Conservation (phyloP, 2,888 invertebrate genomes). For the Limenitis camilla region DNA sequence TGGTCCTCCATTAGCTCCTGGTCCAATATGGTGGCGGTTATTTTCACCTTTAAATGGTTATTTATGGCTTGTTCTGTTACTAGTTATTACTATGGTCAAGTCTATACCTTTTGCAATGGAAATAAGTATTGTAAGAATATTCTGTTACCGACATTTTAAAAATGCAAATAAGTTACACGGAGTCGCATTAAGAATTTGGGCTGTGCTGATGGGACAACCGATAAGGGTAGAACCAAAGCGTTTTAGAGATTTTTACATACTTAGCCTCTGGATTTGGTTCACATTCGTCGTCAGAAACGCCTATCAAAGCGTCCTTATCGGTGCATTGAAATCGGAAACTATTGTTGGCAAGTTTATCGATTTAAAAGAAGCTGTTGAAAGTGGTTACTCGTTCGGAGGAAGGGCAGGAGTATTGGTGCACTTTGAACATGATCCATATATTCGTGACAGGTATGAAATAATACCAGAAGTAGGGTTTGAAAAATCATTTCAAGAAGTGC, state of each 20-base stretch:
- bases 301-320: slow-evolving; percentile 56
- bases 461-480: slow-evolving; percentile 47
- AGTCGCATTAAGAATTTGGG: slow-evolving; percentile 48
- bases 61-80: slow-evolving; percentile 45
- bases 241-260: slow-evolving; percentile 55
- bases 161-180: slow-evolving; percentile 40
- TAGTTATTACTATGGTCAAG: slow-evolving; percentile 41
- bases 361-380: slow-evolving; percentile 41
- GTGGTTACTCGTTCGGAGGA: slow-evolving; percentile 49
- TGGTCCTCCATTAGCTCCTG: slow-evolving; percentile 44
- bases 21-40: slow-evolving; percentile 48
- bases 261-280: slow-evolving; percentile 55
- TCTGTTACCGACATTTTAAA: slow-evolving; percentile 40
- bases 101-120: slow-evolving; percentile 42
- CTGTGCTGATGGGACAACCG: slow-evolving; percentile 50
- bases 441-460: slow-evolving; percentile 40
- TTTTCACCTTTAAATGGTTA: slow-evolving; percentile 52
- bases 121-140: slow-evolving; percentile 35
- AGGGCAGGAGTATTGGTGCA: slow-evolving; percentile 43
- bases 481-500: slow-evolving; percentile 38
- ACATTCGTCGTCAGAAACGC: slow-evolving; percentile 54
- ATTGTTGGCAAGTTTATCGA: slow-evolving; percentile 42
- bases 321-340: slow-evolving; percentile 50
- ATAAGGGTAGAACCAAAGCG: slow-evolving; percentile 42
- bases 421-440: slow-evolving; percentile 49